phyloP scores from a whole-genome alignment of 2,113 vertebrate species.

The Oncorhynchus mykiss region DNA sequence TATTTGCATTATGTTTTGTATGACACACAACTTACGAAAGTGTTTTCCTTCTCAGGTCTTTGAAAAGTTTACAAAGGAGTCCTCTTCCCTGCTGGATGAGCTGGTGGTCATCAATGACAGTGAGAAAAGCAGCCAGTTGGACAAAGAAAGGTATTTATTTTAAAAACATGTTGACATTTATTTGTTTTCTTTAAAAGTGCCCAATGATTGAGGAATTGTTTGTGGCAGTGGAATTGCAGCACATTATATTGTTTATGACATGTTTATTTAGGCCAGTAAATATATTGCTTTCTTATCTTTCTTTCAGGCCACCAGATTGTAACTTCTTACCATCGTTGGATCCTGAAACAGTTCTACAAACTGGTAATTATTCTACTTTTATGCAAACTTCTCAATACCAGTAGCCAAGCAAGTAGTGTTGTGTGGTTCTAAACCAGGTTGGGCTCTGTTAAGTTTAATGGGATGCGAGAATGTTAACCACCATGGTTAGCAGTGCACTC shows the following conservation, averaged over 20 bases:
- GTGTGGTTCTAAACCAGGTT: neutral
- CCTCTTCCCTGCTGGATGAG: conserved; percentile 92
- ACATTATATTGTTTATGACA: no score
- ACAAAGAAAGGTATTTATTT: conserved; percentile 84
- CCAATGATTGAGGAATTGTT: no score
- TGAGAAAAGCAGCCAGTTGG: conserved; percentile 85
- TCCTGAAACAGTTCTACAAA: conserved; percentile 95
- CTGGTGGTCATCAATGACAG: conserved; percentile 91
- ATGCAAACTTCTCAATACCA: no score
- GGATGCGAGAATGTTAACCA: neutral
- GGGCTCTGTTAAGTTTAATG: neutral
- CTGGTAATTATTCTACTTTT: conserved; percentile 72
- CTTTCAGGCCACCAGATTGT: conserved; percentile 83
- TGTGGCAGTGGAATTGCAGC: no score
- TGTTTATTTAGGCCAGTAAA: neutral
- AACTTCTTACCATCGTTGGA: conserved; percentile 92
- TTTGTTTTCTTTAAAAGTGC: no score
- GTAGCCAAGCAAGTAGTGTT: no score
- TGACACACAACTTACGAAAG: neutral
- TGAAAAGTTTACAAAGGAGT: conserved; percentile 98
- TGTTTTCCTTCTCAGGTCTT: conserved; percentile 79
- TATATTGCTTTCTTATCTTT: conserved; percentile 39
- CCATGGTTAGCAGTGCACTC: neutral
- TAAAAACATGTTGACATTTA: neutral
- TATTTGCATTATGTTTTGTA: no score